Percentiles rank a stretch among this genome's conserved stretches.
phyloP scores from a whole-genome alignment of 1,140 invertebrate genomes.

The Vanessa atalanta region DNA sequence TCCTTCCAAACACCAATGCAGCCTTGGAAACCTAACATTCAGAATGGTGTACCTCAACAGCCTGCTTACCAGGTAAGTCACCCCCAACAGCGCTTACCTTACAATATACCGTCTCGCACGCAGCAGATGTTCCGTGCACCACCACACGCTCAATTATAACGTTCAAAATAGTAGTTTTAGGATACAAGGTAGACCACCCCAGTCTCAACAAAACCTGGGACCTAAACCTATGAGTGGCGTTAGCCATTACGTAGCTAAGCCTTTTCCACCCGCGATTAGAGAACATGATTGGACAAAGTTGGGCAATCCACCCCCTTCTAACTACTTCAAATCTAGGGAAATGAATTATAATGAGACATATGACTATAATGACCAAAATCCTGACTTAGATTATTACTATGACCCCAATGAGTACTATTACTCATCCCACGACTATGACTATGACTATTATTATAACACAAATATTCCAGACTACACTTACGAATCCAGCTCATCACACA shows the following conservation, averaged over 20 bases:
- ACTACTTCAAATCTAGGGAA: slow-evolving; percentile 39
- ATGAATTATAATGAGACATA: slow-evolving; percentile 35
- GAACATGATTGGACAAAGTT: slow-evolving; percentile 36
- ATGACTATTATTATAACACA: not conserved
- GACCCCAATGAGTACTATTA: not conserved
- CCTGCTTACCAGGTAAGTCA: too few species aligned
- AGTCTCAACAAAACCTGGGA: slow-evolving; percentile 3
- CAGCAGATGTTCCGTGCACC: slow-evolving; percentile 43
- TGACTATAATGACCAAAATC: not conserved
- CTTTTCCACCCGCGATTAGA: slow-evolving; percentile 28
- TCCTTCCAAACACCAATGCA: too few species aligned
- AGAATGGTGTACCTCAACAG: too few species aligned
- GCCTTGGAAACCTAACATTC: too few species aligned
- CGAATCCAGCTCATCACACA: not conserved
- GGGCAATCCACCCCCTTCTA: slow-evolving; percentile 41
- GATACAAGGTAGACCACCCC: slow-evolving; percentile 25
- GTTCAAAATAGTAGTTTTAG: slow-evolving; percentile 32
- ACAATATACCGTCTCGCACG: slow-evolving; percentile 15
- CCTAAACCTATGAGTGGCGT: slow-evolving; percentile 43
- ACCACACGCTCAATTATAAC: slow-evolving; percentile 36
- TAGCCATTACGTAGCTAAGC: slow-evolving; percentile 34
- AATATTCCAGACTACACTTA: not conserved
- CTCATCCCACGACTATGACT: not conserved
- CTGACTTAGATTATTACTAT: not conserved
- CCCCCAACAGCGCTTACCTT: not conserved